Evolutionary conservation across 2,113 vertebrate species (phyloP), one percentile per base, ranked within the genome.

Genomic region (Hippocampus comes): DNA sequence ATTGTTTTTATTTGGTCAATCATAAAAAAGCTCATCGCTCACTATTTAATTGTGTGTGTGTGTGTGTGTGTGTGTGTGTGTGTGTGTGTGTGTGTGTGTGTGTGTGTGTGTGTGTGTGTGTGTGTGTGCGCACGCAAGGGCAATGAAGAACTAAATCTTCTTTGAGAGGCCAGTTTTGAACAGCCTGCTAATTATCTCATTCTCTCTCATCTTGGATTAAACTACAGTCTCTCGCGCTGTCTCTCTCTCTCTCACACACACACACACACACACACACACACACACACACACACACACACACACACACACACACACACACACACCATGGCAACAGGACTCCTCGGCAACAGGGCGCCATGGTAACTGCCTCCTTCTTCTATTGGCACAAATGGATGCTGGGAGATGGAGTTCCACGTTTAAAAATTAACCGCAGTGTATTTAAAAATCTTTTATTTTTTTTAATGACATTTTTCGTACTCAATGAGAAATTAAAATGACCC

Each of bases 181-280:
- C 79, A 82, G 59, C 81, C 65, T 74, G 85, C 80, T 91, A 89
- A 91, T 91, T 86, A 91, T 85, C 76, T 74, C 73, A 78, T 87
- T 89, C 85, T 86, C 86, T 85, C 82, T 85, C 73, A 88, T 88
- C 85, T 89, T 86, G 85, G 83, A 87, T 89, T 90, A 88, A 83
- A 87, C 78, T 84, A 88, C 86, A 86, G 77, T 86, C 82, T 76
- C 59, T 18, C 17, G 6, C 75, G 70, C 78, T 77, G 75, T 79
- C 82, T 61, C 48, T 43, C 56, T 12, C 4, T 38, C n/a, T n/a
- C n/a, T 49, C 71, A 75, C 77, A 74, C 80, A 81, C 81, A 65
- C 49, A 49, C 63, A 30, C 3, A 55, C 71, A 77, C 77, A 27
- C 27, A 27, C 27, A 27, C 27, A 27, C 27, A 27, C 27, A 27